phyloP scores from a whole-genome alignment of 2,113 vertebrate species.

The Mirounga angustirostris region DNA sequence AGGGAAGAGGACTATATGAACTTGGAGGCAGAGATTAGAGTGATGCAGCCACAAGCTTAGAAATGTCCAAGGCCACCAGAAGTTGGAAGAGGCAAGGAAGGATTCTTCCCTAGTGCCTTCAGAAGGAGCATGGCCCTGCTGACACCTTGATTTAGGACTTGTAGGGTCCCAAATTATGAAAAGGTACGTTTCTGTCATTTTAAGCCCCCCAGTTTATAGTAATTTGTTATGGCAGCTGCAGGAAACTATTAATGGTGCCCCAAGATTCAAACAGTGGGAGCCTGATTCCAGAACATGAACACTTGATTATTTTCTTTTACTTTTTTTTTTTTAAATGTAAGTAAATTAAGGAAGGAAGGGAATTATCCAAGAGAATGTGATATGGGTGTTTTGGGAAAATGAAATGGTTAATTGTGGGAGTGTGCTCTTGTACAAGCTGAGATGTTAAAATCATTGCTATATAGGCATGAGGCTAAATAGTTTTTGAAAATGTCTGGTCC shows the following conservation, averaged over 20 bases:
- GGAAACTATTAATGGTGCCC: background rate
- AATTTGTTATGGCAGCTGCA: background rate
- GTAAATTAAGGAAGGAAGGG: background rate
- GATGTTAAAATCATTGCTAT: background rate
- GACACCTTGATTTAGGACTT: background rate
- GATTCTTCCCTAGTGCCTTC: background rate
- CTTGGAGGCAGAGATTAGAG: background rate
- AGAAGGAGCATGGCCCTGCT: background rate
- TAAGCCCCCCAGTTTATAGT: background rate
- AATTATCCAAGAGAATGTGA: background rate
- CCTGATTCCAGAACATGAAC: background rate
- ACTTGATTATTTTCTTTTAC: background rate
- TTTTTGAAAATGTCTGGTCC: background rate
- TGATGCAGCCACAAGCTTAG: background rate
- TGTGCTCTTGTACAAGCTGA: background rate
- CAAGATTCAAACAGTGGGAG: background rate
- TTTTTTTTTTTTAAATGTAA: slow-evolving; percentile 39
- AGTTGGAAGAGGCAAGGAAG: background rate
- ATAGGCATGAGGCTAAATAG: background rate
- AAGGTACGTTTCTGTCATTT: background rate
- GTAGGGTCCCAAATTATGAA: background rate
- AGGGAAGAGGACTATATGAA: background rate
- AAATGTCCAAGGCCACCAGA: background rate
- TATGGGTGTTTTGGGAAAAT: background rate
- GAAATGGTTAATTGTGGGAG: background rate